Conservation (phyloP, 1,140 invertebrate species). For the Gyrodactylus bullatarudis region DNA sequence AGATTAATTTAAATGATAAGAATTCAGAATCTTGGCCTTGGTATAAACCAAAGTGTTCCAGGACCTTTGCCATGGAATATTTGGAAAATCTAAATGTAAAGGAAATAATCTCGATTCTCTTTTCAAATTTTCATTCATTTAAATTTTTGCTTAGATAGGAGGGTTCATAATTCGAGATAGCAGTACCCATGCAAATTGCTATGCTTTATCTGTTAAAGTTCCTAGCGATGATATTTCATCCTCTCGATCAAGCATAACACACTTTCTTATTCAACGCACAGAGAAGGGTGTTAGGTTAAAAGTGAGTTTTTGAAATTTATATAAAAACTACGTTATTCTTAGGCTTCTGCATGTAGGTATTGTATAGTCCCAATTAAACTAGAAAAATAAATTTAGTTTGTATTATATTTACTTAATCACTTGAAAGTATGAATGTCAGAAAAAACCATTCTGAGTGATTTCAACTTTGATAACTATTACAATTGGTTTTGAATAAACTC, state of each 20-base stretch:
- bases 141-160: constrained; percentile 30
- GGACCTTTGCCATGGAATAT: background rate
- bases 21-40: background rate
- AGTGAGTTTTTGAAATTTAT: constrained; percentile 24
- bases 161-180: constrained; percentile 72
- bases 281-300: constrained; percentile 74
- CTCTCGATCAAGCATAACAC: constrained; percentile 48
- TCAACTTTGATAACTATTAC: too few species aligned
- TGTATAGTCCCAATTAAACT: too few species aligned
- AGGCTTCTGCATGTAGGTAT: too few species aligned
- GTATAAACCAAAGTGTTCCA: background rate
- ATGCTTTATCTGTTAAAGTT: constrained; percentile 62
- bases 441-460: too few species aligned
- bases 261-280: constrained; percentile 64
- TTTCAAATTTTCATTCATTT: background rate
- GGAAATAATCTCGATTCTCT: too few species aligned
- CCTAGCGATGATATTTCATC: constrained; percentile 20
- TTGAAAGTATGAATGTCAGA: too few species aligned
- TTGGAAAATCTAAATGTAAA: background rate
- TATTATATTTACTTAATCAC: too few species aligned
- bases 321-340: background rate
- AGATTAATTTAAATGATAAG: background rate
- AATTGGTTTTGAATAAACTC: background rate
- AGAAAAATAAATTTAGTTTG: too few species aligned
- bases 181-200: constrained; percentile 64